Conservation (phyloP, 2,113 vertebrate species). For the Ophthalmotilapia sp. region DNA sequence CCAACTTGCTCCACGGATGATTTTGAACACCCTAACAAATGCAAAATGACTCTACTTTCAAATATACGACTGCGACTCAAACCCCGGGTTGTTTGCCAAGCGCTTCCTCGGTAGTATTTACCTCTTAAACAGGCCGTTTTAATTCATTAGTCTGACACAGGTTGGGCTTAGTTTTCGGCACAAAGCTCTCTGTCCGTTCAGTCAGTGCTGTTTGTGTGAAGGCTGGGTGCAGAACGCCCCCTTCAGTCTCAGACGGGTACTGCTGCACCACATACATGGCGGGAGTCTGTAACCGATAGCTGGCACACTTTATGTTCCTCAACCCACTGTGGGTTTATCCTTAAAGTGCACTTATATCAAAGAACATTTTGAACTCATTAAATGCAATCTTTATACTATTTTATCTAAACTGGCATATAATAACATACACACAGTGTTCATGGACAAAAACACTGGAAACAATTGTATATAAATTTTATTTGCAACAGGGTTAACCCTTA, state of each 20-base stretch:
- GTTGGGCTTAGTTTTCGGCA: conserved; percentile 76
- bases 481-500: not conserved
- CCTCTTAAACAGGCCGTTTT: conserved; percentile 72
- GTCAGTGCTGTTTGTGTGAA: conserved; percentile 57
- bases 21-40: conserved; percentile 55
- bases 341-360: not conserved
- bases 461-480: not conserved
- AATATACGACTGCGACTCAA: conserved; percentile 12
- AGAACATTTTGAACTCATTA: not conserved
- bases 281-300: conserved; percentile 26
- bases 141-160: conserved; percentile 75
- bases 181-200: conserved; percentile 74
- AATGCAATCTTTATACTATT: not conserved
- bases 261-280: conserved; percentile 34
- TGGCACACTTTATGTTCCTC: not conserved
- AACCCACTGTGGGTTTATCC: not conserved
- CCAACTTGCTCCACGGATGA: conserved; percentile 63
- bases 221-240: conserved; percentile 66
- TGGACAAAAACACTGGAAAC: not conserved
- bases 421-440: not conserved
- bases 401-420: not conserved
- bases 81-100: not conserved
- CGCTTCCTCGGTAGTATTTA: conserved; percentile 54
- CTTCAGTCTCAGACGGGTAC: conserved; percentile 60
- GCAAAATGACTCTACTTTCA: conserved; percentile 19